Evolutionary conservation across 2,888 invertebrate species (phyloP), one percentile per base, ranked within the genome.

Genomic region (Hermodice carunculata): DNA sequence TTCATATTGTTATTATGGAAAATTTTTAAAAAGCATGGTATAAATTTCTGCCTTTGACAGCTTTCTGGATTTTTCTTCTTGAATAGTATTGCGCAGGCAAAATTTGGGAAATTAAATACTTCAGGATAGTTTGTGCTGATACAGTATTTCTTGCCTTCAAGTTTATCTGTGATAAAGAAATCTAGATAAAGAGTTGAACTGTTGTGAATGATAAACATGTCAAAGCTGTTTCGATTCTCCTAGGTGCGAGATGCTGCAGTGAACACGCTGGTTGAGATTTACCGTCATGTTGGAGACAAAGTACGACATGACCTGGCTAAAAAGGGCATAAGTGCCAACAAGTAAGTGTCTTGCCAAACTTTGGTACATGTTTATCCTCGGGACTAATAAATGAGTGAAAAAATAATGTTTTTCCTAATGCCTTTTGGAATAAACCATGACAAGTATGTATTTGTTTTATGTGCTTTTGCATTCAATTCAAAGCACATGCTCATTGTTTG

Each of bases 251-350:
- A 97, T 84, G 92, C 94, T 3, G 95, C 96, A 3, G 89, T 93
- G 83, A 91, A 91, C 76, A 92, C 96, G 8, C 86, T 97, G 52
- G 92, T 95, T 42, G 95, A 96, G 83, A 92, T 96, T 48, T 98
- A 97, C 85, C 91, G 94, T 81, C 95, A 96, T 87, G 95, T 96
- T 59, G 95, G 95, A 80, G 97, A 97, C 82, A 91, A 93, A 84
- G 88, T 97, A 69, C 87, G 95, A 76, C 87, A 89, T 54, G 96
- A 97, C 84, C 87, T 97, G 71, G 90, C 92, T 79, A 92, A 92
- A 84, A 94, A 94, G 79, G 91, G 93, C 78, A 78, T 88, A 48
- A 83, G 86, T 31, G 83, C 81, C 46, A 79, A 84, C 52, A 88
- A 86, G 88, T 88, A 77, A 76, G 82, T 74, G 4, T 14, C 2